Base-by-base conservation (phyloP, 2,113 vertebrate species). In the Petrocephalus zakoni region DNA sequence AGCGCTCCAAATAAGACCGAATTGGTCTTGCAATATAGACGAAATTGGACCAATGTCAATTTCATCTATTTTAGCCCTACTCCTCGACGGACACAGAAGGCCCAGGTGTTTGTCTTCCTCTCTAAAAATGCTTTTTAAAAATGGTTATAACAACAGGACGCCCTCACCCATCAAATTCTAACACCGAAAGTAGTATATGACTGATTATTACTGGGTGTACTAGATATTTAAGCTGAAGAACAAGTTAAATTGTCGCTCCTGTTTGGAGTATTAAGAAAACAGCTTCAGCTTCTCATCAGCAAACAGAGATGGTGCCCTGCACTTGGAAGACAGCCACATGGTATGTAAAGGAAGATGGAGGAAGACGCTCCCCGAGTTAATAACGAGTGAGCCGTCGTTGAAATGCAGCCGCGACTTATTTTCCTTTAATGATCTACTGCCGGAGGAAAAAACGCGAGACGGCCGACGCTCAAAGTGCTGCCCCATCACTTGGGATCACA, bases 41-140 rank as follows among this genome's bases (percentile, higher is more conserved):
- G 91, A 93, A 95, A 94, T 94, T 93, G 93, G 91, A 86, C 89
- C 90, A 87, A 90, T 90, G 93, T 95, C 94, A 94, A 93, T 95
- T 95, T 93, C 92, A 93, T 91, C 91, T 93, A 89, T 93, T 92
- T 94, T n/a, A n/a, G n/a, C n/a, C n/a, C n/a, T 94, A 93, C 91
- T 90, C 81, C 87, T 92, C 91, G 90, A 89, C 90, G 88, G 89
- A 93, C 90, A 75, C 92, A 94, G 93, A 89, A 89, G 91, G 93
- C 92, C 92, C 90, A 90, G 89, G 42, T 78, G 92, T 92, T 78
- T 84, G 64, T 89, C 34, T 93, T 90, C 88, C 58, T 56, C 55
- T 22, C n/a, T 22, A 68, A 8, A 25, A 46, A 72, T n/a, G 42
- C 34, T 47, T 68, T 86, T 61, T 0, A 86, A 22, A 42, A 22